phyloP scores from a whole-genome alignment of 2,113 vertebrate genomes.

The Tetraodon nigroviridis region DNA sequence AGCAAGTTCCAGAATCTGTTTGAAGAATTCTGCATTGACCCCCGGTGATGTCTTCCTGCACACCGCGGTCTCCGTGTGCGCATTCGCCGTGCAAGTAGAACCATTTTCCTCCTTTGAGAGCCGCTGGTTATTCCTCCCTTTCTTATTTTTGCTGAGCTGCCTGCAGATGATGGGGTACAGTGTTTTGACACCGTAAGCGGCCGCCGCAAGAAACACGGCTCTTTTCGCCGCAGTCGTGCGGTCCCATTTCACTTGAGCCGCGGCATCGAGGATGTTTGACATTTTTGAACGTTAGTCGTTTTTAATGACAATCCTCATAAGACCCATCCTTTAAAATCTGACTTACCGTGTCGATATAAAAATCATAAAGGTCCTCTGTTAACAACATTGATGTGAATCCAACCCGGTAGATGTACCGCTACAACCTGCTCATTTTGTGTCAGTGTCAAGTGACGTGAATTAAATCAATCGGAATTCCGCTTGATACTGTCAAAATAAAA shows the following conservation, averaged over 20 bases:
- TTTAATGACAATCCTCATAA: slow-evolving; percentile 14
- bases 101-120: slow-evolving; percentile 60
- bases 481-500: slow-evolving; percentile 30
- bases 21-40: slow-evolving; percentile 84
- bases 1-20: slow-evolving; percentile 84
- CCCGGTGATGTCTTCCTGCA: slow-evolving; percentile 72
- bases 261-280: slow-evolving; percentile 82
- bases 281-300: slow-evolving; percentile 66
- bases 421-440: slow-evolving; percentile 42
- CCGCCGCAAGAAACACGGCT: slow-evolving; percentile 81
- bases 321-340: slow-evolving; percentile 52
- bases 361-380: not conserved
- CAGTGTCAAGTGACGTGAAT: accelerated
- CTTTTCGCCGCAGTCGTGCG: slow-evolving; percentile 75
- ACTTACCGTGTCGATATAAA: slow-evolving; percentile 18
- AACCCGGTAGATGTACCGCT: slow-evolving; percentile 48
- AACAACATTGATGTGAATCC: slow-evolving; percentile 18
- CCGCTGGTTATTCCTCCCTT: not conserved
- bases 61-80: not conserved
- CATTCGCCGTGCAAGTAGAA: slow-evolving; percentile 15
- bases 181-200: slow-evolving; percentile 81
- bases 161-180: slow-evolving; percentile 81
- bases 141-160: slow-evolving; percentile 63
- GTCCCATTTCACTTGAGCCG: slow-evolving; percentile 79
- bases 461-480: slow-evolving; percentile 12